Percentiles rank a stretch among this genome's conserved stretches.
Conservation (phyloP, 2,888 invertebrate species). For the Drosophila recens region DNA sequence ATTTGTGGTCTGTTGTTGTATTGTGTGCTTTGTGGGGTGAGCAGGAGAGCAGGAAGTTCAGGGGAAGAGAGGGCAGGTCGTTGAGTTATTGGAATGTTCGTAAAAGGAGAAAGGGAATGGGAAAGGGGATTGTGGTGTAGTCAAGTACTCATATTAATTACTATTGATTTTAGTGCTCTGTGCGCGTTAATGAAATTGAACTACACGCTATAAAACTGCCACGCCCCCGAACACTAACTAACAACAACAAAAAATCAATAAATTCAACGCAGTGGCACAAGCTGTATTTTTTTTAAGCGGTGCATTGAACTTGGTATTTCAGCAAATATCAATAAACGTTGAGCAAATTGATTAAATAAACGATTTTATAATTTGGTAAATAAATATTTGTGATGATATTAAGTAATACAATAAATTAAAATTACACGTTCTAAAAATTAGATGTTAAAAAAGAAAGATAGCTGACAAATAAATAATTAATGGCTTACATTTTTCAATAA, state of each 20-base stretch:
- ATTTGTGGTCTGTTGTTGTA: slow-evolving; percentile 70
- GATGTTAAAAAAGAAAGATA: too few species aligned
- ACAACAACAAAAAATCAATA: slow-evolving; percentile 65
- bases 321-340: background rate
- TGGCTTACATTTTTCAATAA: too few species aligned
- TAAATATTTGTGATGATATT: background rate
- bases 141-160: slow-evolving; percentile 80
- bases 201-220: slow-evolving; percentile 63
- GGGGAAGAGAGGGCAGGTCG: background rate
- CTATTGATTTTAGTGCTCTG: slow-evolving; percentile 76
- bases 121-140: slow-evolving; percentile 15
- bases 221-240: slow-evolving; percentile 25
- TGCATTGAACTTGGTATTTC: slow-evolving; percentile 51
- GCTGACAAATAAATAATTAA: too few species aligned
- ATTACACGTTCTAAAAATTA: too few species aligned
- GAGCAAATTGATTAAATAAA: background rate
- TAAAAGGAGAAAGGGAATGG: slow-evolving; percentile 28
- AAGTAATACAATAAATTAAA: background rate
- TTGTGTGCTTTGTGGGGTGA: slow-evolving; percentile 10
- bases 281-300: slow-evolving; percentile 44
- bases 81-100: slow-evolving; percentile 49
- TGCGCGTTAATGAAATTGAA: slow-evolving; percentile 80
- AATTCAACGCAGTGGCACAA: slow-evolving; percentile 68
- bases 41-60: background rate
- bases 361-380: background rate